These are phyloP conservation scores for Pogonomyrmex californicus DNA, from an alignment of 1,140 invertebrate genomes.

Conservation along the genomic window DNA sequence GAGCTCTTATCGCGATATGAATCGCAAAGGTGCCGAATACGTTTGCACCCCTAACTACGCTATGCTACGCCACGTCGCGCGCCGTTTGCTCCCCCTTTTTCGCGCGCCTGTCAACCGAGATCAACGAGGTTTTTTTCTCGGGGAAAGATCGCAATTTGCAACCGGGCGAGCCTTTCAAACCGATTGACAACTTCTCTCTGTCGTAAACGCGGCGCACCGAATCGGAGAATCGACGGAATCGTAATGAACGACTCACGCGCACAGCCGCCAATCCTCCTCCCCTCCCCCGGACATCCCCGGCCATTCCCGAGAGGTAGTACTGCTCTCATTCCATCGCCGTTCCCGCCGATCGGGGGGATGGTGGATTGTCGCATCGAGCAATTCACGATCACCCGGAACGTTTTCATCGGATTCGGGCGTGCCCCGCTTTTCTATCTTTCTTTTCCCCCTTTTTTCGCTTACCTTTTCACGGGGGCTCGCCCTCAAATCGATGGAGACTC, in stretches of 20 bases:
- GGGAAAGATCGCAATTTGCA: conserved; percentile 68
- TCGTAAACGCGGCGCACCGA: conserved; percentile 57
- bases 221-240: conserved; percentile 64
- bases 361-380: conserved; percentile 59
- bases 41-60: conserved; percentile 31
- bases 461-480: conserved; percentile 37
- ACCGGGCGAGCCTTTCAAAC: conserved; percentile 62
- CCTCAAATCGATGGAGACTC: conserved; percentile 54
- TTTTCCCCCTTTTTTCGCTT: conserved; percentile 9
- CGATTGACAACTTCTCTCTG: conserved; percentile 67
- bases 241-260: conserved; percentile 66
- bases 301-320: conserved; percentile 19
- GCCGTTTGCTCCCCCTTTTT: conserved; percentile 27
- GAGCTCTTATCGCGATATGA: conserved; percentile 53
- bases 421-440: conserved; percentile 14
- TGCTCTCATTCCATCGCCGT: conserved; percentile 15
- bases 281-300: not conserved
- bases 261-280: conserved; percentile 15
- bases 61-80: not conserved
- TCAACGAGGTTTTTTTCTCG: conserved; percentile 56
- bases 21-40: conserved; percentile 63
- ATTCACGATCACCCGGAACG: conserved; percentile 62
- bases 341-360: conserved; percentile 6
- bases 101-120: conserved; percentile 43
- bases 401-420: conserved; percentile 65